Percentiles rank a stretch among this genome's conserved stretches.
phyloP scores from a whole-genome alignment of 2,888 invertebrate genomes.

The Bursaphelenchus okinawaensis region DNA sequence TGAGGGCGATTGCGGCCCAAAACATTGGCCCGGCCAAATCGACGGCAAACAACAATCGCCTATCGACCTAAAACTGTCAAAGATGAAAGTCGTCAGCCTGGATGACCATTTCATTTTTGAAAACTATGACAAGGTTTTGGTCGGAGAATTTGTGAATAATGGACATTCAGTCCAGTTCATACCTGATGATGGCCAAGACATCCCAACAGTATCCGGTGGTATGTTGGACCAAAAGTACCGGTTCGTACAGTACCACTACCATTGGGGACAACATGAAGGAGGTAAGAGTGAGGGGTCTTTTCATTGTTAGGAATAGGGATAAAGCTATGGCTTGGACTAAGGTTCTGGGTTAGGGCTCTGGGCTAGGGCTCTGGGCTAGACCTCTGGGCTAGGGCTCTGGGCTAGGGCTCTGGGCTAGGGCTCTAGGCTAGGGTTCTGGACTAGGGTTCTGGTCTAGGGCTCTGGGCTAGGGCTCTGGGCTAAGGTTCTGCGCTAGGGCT shows the following conservation, averaged over 20 bases:
- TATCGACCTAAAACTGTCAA: constrained; percentile 43
- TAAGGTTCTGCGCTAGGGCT: too few species aligned
- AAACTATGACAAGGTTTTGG: constrained; percentile 45
- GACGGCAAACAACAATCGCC: constrained; percentile 49
- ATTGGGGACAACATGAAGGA: constrained; percentile 50
- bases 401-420: too few species aligned
- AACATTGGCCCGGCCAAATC: constrained; percentile 32
- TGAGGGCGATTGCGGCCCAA: constrained; percentile 41
- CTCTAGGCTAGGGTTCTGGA: too few species aligned
- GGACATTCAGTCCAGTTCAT: constrained; percentile 53
- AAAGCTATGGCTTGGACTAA: too few species aligned
- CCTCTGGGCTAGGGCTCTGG: too few species aligned
- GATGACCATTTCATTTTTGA: constrained; percentile 46
- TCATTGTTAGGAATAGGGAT: too few species aligned
- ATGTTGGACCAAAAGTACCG: constrained; percentile 51
- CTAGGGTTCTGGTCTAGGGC: too few species aligned
- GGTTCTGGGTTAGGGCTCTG: too few species aligned
- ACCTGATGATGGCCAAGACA: constrained; percentile 36
- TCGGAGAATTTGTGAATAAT: constrained; percentile 50
- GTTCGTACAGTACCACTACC: constrained; percentile 55
- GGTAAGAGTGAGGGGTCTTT: constrained; percentile 40
- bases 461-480: too few species aligned
- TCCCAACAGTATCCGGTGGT: constrained; percentile 53
- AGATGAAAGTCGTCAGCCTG: constrained; percentile 23
- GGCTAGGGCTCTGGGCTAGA: too few species aligned